phyloP scores from a whole-genome alignment of 2,888 invertebrate genomes.

The Lordiphosa fenestrarum region DNA sequence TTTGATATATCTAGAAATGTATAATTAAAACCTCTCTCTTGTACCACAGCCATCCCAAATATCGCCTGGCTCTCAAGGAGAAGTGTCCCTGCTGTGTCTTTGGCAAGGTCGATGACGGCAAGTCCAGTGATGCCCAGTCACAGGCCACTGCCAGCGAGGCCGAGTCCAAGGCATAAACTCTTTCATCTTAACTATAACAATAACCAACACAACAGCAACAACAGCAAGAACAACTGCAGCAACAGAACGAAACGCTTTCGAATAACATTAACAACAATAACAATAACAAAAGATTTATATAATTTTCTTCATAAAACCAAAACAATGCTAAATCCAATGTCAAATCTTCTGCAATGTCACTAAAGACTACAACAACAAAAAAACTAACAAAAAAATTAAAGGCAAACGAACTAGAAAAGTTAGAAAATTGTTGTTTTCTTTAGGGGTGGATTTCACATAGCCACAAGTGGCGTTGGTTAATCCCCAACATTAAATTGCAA shows the following conservation, averaged over 20 bases:
- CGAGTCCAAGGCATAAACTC: slow-evolving; percentile 77
- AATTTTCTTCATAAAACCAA: slow-evolving; percentile 56
- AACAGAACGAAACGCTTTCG: slow-evolving; percentile 77
- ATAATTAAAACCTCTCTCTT: too few species aligned
- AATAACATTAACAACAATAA: slow-evolving; percentile 58
- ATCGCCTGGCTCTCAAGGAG: slow-evolving; percentile 83
- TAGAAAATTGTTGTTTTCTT: slow-evolving; percentile 22
- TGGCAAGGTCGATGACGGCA: slow-evolving; percentile 78
- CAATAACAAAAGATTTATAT: slow-evolving; percentile 35
- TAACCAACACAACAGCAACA: slow-evolving; percentile 57
- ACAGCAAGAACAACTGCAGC: slow-evolving; percentile 74
- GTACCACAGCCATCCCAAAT: slow-evolving; percentile 82
- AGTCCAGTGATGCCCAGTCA: slow-evolving; percentile 77
- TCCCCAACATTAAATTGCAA: not conserved
- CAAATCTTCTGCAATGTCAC: slow-evolving; percentile 73
- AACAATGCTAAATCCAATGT: slow-evolving; percentile 46
- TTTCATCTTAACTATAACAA: slow-evolving; percentile 35
- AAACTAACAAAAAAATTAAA: slow-evolving; percentile 56
- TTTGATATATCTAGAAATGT: too few species aligned
- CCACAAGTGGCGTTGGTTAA: too few species aligned
- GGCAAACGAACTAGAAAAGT: slow-evolving; percentile 75
- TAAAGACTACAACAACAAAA: slow-evolving; percentile 66
- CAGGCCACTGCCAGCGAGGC: slow-evolving; percentile 78
- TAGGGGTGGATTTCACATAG: too few species aligned
- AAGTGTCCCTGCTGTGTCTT: slow-evolving; percentile 83